These are phyloP conservation scores for Carcina quercana DNA, from an alignment of 2,888 invertebrate species.

Conservation along the genomic window DNA sequence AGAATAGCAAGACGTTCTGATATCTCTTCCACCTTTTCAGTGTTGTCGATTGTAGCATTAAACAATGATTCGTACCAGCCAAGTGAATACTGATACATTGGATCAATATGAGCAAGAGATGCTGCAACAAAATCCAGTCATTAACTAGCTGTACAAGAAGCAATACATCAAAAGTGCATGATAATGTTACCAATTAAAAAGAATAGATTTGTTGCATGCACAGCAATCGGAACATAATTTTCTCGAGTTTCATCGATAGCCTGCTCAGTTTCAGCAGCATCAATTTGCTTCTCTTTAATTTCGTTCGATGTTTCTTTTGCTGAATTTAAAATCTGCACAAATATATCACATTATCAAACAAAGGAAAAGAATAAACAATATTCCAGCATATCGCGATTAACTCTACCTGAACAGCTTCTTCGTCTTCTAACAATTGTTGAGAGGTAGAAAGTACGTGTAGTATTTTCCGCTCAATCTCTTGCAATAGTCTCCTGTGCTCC, in stretches of 20 bases:
- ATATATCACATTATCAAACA: too few species aligned
- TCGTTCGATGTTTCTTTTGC: slow-evolving; percentile 94
- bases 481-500: slow-evolving; percentile 84
- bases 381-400: too few species aligned
- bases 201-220: slow-evolving; percentile 91
- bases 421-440: slow-evolving; percentile 84
- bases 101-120: slow-evolving; percentile 92
- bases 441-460: slow-evolving; percentile 74
- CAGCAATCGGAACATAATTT: slow-evolving; percentile 93
- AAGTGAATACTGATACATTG: slow-evolving; percentile 98
- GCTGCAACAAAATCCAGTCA: slow-evolving; percentile 56
- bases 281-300: slow-evolving; percentile 91
- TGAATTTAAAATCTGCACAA: slow-evolving; percentile 89
- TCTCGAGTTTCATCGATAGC: slow-evolving; percentile 90
- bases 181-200: slow-evolving; percentile 89
- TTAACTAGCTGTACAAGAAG: too few species aligned
- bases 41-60: slow-evolving; percentile 88
- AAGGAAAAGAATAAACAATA: too few species aligned
- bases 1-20: slow-evolving; percentile 82
- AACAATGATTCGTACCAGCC: slow-evolving; percentile 95
- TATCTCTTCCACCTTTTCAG: slow-evolving; percentile 88
- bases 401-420: slow-evolving; percentile 93
- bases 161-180: too few species aligned
- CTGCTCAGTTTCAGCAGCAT: slow-evolving; percentile 91
- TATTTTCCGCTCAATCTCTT: slow-evolving; percentile 94